Evolutionary conservation across 1,140 invertebrate genomes (phyloP), one percentile per base, ranked within the genome.

Genomic region (Agraylea sexmaculata): DNA sequence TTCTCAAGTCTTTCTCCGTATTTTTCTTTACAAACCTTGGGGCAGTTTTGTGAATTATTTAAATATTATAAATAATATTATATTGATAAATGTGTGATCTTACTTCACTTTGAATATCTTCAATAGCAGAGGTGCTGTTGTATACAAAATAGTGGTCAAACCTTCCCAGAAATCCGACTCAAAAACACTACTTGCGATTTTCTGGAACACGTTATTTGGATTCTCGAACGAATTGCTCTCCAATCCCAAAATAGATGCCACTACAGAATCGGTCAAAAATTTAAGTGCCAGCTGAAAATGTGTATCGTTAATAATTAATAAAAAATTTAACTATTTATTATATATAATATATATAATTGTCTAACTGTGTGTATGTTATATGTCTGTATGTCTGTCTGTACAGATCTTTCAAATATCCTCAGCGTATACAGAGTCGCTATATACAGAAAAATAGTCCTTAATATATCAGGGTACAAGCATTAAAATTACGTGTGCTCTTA

Each of bases 181-280:
- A 35, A 49, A 49, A 13, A 49, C 32, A 8, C 25, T 28, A 13
- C 18, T 33, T 19, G 36, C 25, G 23, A 42, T 22, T 19, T 36
- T 43, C 18, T 41, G 30, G 22, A 46, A 38, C 2, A 41, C 22
- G 42, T 46, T 46, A 4, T 50, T 20, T 43, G 43, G 29, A n/a
- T 33, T 32, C 21, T 31, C 25, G 20, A 50, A 50, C 3, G 44
- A 33, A 18, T 50, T 39, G 7, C 17, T 32, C 16, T 43, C 21
- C 4, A 50, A 30, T n/a, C 42, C 45, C 4, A 50, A 37, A 0
- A 50, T 29, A 2, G 39, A 33, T 10, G 23, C 25, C 2, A 46
- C 47, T 5, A 46, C 25, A 8, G 35, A 37, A 20, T 49, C 47
- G 7, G 47, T 49, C 16, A 46, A 30, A 28, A 40, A 49, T 22